Evolutionary conservation across 2,797 vertebrate species (phyloP).

Genomic region (Eurystomus glaucurus): DNA sequence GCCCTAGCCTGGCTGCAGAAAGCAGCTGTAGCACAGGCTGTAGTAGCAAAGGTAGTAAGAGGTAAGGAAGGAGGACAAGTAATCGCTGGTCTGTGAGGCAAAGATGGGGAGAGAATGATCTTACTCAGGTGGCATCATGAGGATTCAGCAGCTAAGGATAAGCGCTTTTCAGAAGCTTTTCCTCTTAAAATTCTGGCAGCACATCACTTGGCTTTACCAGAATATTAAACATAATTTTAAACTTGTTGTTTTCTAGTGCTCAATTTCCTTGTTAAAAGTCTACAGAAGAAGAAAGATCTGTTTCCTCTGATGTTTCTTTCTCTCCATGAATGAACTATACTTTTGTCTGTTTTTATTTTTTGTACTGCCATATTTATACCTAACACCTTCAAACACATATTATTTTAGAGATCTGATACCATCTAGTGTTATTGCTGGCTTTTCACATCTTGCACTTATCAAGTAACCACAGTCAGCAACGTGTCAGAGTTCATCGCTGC

Average conservation of each 20-base stretch:
- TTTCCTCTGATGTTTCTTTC: slow-evolving; percentile 64
- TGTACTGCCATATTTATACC: slow-evolving; percentile 4
- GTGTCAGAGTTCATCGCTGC: slow-evolving; percentile 71
- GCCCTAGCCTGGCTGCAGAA: not conserved
- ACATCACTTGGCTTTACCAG: slow-evolving; percentile 40
- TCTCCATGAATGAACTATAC: slow-evolving; percentile 30
- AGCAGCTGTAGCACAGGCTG: not conserved
- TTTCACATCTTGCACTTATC: slow-evolving; percentile 77
- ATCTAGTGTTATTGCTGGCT: slow-evolving; percentile 67
- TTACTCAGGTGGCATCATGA: not conserved
- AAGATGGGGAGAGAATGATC: not conserved
- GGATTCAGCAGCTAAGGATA: not conserved
- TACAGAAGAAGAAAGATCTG: slow-evolving; percentile 63
- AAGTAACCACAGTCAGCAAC: slow-evolving; percentile 74
- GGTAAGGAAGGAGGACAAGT: not conserved
- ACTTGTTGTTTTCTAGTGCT: slow-evolving; percentile 9
- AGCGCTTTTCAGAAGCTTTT: slow-evolving; percentile 12
- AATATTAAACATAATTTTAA: slow-evolving; percentile 45
- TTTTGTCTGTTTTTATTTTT: slow-evolving; percentile 67
- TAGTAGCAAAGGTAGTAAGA: not conserved
- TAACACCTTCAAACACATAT: slow-evolving; percentile 59
- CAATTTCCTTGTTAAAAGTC: slow-evolving; percentile 55
- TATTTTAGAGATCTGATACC: slow-evolving; percentile 67
- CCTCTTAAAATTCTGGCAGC: slow-evolving; percentile 32
- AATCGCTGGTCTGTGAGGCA: not conserved